A percentile compares a stretch with the other conserved stretches of the same genome.
phyloP scores from a whole-genome alignment of 2,797 vertebrate species.

The Rhinogobio ventralis region DNA sequence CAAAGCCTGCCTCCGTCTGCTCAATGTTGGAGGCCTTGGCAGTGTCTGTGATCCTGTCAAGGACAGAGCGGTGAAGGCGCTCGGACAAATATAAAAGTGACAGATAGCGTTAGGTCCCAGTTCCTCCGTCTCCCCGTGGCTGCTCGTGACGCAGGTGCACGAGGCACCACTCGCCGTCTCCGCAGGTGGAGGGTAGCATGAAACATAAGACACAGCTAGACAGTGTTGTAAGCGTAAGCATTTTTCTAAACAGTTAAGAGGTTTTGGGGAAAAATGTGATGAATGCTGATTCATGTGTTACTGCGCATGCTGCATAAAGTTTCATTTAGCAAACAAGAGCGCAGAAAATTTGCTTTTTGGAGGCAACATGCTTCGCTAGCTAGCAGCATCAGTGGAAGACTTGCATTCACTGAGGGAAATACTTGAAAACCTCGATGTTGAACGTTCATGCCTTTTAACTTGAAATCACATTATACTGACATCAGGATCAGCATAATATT shows the following conservation, averaged over 20 bases:
- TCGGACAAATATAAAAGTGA: constrained; percentile 43
- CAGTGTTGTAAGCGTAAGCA: constrained; percentile 37
- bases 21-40: constrained; percentile 77
- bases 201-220: constrained; percentile 45
- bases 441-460: neutral
- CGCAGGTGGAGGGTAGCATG: constrained; percentile 23
- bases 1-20: constrained; percentile 80
- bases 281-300: constrained; percentile 29
- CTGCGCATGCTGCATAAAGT: neutral
- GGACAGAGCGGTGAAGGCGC: constrained; percentile 46
- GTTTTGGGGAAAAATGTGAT: neutral
- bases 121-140: constrained; percentile 11
- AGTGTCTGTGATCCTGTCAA: constrained; percentile 79
- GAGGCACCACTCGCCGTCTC: constrained; percentile 17
- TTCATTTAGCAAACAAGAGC: neutral
- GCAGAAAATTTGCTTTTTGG: neutral
- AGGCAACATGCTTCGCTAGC: neutral
- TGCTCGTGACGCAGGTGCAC: constrained; percentile 34
- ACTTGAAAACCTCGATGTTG: neutral
- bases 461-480: constrained; percentile 1
- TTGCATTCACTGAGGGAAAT: neutral
- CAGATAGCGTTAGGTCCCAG: constrained; percentile 11
- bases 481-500: neutral
- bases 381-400: neutral
- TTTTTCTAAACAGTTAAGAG: constrained; percentile 26